Conservation (phyloP, 1,140 invertebrate species). For the Zaprionus inermis region DNA sequence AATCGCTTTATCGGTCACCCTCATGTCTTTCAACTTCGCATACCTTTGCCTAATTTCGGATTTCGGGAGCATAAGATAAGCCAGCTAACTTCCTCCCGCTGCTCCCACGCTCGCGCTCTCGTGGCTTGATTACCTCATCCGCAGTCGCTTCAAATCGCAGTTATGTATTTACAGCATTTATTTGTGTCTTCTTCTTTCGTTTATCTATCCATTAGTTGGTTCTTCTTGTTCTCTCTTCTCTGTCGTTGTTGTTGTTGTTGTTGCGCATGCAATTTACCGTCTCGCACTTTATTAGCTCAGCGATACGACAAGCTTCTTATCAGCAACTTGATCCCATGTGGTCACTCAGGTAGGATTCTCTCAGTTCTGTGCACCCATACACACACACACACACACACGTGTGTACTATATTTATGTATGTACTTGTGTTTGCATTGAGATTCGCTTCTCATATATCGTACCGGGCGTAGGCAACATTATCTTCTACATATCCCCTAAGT, state of each 20-base stretch:
- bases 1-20: slow-evolving; percentile 14
- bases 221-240: neutral
- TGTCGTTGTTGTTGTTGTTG: slow-evolving; percentile 7
- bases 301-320: slow-evolving; percentile 58
- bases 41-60: slow-evolving; percentile 8
- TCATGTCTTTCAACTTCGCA: slow-evolving; percentile 30
- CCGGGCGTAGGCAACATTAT: slow-evolving; percentile 13
- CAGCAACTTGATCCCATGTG: slow-evolving; percentile 42
- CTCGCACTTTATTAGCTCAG: slow-evolving; percentile 64
- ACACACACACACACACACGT: neutral
- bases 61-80: slow-evolving; percentile 37
- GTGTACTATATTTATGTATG: neutral
- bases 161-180: neutral
- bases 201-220: slow-evolving; percentile 5
- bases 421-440: slow-evolving; percentile 30
- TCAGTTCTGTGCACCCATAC: neutral
- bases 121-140: neutral
- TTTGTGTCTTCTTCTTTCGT: slow-evolving; percentile 1
- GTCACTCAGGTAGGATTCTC: slow-evolving; percentile 59
- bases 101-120: neutral
- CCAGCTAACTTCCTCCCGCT: neutral
- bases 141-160: neutral
- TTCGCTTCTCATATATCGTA: slow-evolving; percentile 30
- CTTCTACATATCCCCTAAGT: slow-evolving; percentile 8
- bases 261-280: slow-evolving; percentile 68